phyloP scores from a whole-genome alignment of 2,797 vertebrate species.

The Melopsittacus undulatus region DNA sequence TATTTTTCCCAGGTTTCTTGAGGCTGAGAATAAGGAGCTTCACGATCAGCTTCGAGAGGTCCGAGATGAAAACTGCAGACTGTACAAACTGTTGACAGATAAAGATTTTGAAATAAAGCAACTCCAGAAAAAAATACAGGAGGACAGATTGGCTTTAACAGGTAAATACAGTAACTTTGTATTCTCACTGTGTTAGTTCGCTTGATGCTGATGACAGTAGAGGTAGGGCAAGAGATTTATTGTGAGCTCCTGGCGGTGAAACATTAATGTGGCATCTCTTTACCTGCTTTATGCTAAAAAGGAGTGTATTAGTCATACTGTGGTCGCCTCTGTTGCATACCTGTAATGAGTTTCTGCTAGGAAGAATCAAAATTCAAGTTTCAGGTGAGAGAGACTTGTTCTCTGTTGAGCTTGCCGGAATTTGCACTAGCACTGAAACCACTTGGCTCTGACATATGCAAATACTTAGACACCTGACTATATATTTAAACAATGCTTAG shows the following conservation, averaged over 20 bases:
- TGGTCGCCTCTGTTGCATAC: not conserved
- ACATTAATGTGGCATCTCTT: not conserved
- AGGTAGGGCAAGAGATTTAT: not conserved
- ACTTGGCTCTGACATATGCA: not conserved
- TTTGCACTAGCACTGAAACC: not conserved
- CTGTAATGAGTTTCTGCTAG: not conserved
- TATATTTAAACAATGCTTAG: not conserved
- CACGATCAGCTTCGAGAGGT: constrained; percentile 82
- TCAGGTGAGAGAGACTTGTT: not conserved
- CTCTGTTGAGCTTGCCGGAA: not conserved
- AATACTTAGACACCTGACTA: not conserved
- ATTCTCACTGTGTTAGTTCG: not conserved
- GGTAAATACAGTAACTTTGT: constrained; percentile 74
- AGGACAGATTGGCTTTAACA: constrained; percentile 83
- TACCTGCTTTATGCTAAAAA: not conserved
- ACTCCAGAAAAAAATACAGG: constrained; percentile 85
- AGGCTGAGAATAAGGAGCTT: constrained; percentile 78
- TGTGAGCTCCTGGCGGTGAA: not conserved
- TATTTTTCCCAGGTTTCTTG: constrained; percentile 72
- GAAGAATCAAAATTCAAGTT: not conserved
- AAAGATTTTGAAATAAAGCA: constrained; percentile 91
- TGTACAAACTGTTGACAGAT: constrained; percentile 88
- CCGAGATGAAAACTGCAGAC: constrained; percentile 87
- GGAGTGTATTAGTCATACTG: not conserved
- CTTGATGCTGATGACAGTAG: not conserved